phyloP scores from a whole-genome alignment of 2,797 vertebrate species.

The Paedocypris micromegethes region DNA sequence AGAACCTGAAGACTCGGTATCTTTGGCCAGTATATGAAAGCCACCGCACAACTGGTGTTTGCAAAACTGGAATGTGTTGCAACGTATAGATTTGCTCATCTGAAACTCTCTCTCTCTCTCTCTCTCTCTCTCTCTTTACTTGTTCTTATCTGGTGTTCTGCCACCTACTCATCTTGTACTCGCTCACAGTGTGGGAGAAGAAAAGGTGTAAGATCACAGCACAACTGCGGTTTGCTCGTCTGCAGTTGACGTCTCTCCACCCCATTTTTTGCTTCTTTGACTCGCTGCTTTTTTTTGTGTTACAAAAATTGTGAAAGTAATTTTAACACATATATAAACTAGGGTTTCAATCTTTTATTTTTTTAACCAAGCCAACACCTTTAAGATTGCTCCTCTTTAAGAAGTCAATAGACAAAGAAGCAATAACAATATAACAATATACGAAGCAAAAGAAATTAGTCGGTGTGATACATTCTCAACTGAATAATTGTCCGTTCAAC shows the following conservation, averaged over 20 bases:
- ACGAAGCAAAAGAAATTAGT: no score
- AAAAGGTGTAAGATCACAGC: conserved; percentile 45
- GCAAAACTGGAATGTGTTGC: conserved; percentile 45
- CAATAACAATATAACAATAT: no score
- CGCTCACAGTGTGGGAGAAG: conserved; percentile 36
- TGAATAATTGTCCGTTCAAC: no score
- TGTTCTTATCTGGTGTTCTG: conserved; percentile 39
- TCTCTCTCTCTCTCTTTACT: conserved; percentile 25
- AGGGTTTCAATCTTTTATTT: no score
- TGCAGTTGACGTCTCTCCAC: conserved; percentile 36
- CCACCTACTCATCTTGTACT: conserved; percentile 49
- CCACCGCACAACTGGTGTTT: conserved; percentile 40
- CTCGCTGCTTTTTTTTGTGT: conserved; percentile 15
- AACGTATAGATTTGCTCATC: conserved; percentile 60
- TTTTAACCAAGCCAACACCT: no score
- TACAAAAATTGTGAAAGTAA: neutral
- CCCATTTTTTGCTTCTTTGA: conserved; percentile 1
- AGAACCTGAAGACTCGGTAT: conserved; percentile 26
- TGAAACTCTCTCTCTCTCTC: conserved; percentile 38
- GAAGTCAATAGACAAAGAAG: no score
- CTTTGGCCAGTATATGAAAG: conserved; percentile 20
- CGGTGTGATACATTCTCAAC: no score
- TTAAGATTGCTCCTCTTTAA: neutral
- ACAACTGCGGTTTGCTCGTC: conserved; percentile 45
- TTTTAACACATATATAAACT: no score